Conservation (phyloP, 2,113 vertebrate genomes). For the Fregetta grallaria region DNA sequence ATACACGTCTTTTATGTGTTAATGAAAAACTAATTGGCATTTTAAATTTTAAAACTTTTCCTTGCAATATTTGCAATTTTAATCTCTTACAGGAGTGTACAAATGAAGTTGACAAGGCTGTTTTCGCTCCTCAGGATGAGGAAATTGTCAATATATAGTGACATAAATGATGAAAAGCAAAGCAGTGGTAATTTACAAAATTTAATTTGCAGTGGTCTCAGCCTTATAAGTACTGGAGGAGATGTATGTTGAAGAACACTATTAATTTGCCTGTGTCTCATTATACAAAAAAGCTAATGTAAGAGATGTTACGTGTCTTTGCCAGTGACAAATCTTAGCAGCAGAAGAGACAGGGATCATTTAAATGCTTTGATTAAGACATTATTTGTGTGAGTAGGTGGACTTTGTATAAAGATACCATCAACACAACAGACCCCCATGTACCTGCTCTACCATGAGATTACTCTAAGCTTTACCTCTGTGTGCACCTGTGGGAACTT, state of each 20-base stretch:
- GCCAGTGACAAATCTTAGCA: background rate
- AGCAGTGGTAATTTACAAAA: background rate
- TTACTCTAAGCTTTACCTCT: background rate
- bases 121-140: background rate
- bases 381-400: background rate
- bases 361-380: background rate
- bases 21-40: background rate
- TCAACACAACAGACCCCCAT: background rate
- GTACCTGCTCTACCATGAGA: background rate
- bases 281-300: background rate
- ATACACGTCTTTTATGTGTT: background rate
- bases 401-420: background rate
- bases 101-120: background rate
- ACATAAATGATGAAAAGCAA: conserved; percentile 14
- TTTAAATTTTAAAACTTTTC: conserved; percentile 7
- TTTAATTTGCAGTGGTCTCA: conserved; percentile 18
- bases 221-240: background rate
- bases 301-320: background rate
- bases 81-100: background rate
- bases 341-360: background rate
- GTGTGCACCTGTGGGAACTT: background rate
- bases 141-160: background rate
- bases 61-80: background rate
- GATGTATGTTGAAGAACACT: background rate
- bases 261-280: background rate